Percentiles rank a stretch among this genome's conserved stretches.
These are phyloP conservation scores for Coelinius sp. DNA, from an alignment of 2,888 invertebrate species.

Conservation along the genomic window DNA sequence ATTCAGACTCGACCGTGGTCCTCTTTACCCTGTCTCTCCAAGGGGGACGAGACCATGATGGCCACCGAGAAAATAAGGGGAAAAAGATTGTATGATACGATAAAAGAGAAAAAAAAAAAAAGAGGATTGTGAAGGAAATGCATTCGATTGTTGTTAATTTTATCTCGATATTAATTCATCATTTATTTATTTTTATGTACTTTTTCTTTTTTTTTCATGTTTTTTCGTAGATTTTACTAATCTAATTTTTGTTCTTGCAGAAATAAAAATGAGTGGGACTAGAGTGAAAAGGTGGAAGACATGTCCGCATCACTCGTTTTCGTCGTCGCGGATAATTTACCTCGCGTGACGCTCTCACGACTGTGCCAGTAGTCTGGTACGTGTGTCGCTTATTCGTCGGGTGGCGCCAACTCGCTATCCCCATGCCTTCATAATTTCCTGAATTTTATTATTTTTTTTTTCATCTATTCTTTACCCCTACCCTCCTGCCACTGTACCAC, in stretches of 20 bases:
- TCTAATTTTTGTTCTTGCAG: background rate
- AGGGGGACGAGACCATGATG: conserved; percentile 30
- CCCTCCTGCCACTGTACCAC: background rate
- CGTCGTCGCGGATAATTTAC: conserved; percentile 39
- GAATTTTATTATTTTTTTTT: background rate
- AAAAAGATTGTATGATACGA: background rate
- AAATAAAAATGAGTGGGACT: background rate
- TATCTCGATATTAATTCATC: no score
- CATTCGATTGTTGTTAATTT: background rate
- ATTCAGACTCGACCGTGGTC: conserved; percentile 34
- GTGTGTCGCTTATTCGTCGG: conserved; percentile 19
- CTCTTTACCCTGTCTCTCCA: background rate
- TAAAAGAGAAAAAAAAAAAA: conserved; percentile 2
- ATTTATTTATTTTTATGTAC: no score
- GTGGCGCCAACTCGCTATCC: conserved; percentile 12
- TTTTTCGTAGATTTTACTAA: no score
- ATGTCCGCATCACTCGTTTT: conserved; percentile 35
- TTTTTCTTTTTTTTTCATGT: no score
- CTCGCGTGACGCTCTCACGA: conserved; percentile 33
- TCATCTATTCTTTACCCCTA: background rate
- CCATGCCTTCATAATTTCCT: conserved; percentile 8
- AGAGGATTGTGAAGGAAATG: background rate
- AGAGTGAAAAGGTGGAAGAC: conserved; percentile 3
- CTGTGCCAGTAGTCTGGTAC: conserved; percentile 27
- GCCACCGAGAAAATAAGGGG: conserved; percentile 25